Conservation (phyloP, 1,140 invertebrate genomes). For the Lasioglossum baleicum region DNA sequence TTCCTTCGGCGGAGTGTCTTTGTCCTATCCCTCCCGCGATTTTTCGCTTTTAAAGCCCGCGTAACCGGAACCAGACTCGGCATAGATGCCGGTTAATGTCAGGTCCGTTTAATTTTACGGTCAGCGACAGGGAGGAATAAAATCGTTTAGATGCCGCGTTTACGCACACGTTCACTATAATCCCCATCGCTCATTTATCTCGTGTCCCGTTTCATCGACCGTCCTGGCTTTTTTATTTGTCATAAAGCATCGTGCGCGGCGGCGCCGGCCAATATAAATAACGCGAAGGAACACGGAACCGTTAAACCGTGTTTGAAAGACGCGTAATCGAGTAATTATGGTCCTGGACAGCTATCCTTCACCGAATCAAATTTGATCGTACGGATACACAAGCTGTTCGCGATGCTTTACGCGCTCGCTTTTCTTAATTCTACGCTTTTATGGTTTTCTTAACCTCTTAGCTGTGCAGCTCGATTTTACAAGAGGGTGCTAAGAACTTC, state of each 20-base stretch:
- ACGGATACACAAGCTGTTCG: neutral
- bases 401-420: neutral
- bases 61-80: neutral
- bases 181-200: slow-evolving; percentile 34
- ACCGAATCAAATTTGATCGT: neutral
- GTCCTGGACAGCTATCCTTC: neutral
- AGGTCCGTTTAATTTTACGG: slow-evolving; percentile 25
- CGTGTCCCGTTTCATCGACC: neutral
- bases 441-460: too few relatives aligned
- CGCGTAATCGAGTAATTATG: neutral
- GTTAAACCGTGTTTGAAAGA: neutral
- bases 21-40: neutral
- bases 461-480: too few relatives aligned
- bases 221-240: neutral
- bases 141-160: slow-evolving; percentile 17
- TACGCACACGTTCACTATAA: neutral
- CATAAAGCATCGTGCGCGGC: neutral
- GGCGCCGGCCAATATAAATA: neutral
- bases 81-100: neutral
- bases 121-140: neutral
- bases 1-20: neutral
- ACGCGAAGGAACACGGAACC: slow-evolving; percentile 6
- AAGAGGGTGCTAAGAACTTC: too few relatives aligned
- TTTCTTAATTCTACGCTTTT: neutral
- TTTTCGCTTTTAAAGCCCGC: neutral